Percentiles rank a stretch among this genome's conserved stretches.
phyloP scores from a whole-genome alignment of 1,140 invertebrate genomes.

The Phymastichus coffea region DNA sequence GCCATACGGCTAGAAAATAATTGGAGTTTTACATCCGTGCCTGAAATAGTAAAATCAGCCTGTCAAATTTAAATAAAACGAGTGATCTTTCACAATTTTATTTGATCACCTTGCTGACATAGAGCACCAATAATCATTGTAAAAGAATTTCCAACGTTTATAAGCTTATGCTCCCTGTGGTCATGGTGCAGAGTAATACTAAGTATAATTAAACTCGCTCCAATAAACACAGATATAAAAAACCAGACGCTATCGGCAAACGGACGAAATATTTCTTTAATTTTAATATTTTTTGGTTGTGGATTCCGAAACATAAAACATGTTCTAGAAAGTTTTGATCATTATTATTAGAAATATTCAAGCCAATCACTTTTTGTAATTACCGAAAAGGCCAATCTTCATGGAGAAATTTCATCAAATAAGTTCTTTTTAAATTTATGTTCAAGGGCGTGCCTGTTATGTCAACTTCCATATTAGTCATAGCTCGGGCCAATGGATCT shows the following conservation, averaged over 20 bases:
- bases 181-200: no score
- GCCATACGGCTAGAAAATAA: slow-evolving; percentile 32
- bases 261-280: neutral
- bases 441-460: slow-evolving; percentile 2
- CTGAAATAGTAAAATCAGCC: neutral
- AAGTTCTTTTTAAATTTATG: neutral
- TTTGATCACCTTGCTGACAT: neutral
- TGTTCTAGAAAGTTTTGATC: neutral
- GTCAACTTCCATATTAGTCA: neutral
- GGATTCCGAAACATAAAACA: slow-evolving; percentile 9
- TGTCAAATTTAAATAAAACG: neutral
- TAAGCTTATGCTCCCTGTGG: no score
- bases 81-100: no score
- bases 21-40: neutral
- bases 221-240: no score
- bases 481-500: neutral
- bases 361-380: no score
- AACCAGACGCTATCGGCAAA: slow-evolving; percentile 5
- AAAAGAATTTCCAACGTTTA: slow-evolving; percentile 3
- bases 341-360: no score
- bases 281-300: slow-evolving; percentile 1
- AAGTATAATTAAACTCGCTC: no score
- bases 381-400: slow-evolving; percentile 12
- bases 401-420: neutral
- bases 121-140: neutral